Base-by-base conservation (phyloP, 2,888 invertebrate genomes). In the Litoditis marina region DNA sequence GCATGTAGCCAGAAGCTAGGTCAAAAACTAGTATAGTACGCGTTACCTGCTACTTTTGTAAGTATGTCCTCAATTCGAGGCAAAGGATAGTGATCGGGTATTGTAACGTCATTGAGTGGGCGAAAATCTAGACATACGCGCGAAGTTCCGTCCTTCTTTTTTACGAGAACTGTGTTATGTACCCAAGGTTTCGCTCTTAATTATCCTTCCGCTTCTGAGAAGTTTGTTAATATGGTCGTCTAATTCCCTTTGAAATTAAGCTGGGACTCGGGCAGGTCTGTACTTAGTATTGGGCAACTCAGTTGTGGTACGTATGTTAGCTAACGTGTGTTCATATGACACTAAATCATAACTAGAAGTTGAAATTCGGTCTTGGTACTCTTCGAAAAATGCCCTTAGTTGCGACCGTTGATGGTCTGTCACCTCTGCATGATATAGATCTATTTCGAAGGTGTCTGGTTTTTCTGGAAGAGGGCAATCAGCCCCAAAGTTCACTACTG, bases 101-200 rank as follows among this genome's bases (percentile, higher is more conserved):
- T 55, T 0, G 71, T 74, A 0, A 46, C 60, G 6, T 64, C 65
- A 36, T 75, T 75, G 0, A 71, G 50, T 31, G 58, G 55, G 1
- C 74, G 32, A 28, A 73, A 73, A 39, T 75, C 75, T 1, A 76
- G 46, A 32, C 75, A 76, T 0, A 68, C 64, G 34, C 75, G 28
- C 0, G 74, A 46, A 0, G 57, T 47, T 4, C 76, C 76, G 52
- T 71, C 70, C 44, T 76, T 76, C 56, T 74, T 77, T 22, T 56
- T 56, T 8, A 71, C 67, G 11, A 71, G 30, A 0, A 71, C 69
- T 1, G 65, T 36, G 4, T 63, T 60, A 11, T 53, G 49, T 5
- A 61, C 60, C 75, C 75, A 76, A 73, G 2, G 75, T 73, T 52
- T 76, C 63, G 2, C 65, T 59, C 31, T 73, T 66, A 1, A 60